phyloP scores from a whole-genome alignment of 2,113 vertebrate species.

The Quiscalus mexicanus region DNA sequence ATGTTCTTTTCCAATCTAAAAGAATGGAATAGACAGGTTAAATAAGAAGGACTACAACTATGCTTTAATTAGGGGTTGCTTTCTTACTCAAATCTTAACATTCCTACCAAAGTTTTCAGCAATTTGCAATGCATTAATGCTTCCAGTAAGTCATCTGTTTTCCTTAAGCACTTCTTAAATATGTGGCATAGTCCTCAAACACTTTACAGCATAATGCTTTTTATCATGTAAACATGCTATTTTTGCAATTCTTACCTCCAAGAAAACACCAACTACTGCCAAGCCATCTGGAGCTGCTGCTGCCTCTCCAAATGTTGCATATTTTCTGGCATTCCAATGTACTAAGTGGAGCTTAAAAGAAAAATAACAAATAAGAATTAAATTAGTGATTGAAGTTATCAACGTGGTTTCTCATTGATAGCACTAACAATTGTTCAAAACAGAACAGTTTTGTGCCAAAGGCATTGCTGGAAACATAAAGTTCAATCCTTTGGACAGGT shows the following conservation, averaged over 20 bases:
- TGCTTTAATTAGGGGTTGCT: not conserved
- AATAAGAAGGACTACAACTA: not conserved
- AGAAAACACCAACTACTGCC: constrained; percentile 91
- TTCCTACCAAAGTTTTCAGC: not conserved
- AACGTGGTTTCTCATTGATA: not conserved
- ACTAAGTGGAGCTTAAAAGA: constrained; percentile 90
- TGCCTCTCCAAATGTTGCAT: constrained; percentile 88
- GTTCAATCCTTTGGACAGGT: not conserved
- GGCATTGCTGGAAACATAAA: not conserved
- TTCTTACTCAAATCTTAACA: not conserved
- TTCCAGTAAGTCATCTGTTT: constrained; percentile 36
- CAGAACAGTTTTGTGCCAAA: not conserved
- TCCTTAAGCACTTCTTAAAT: constrained; percentile 33
- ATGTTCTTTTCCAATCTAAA: constrained; percentile 86
- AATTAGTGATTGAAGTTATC: not conserved
- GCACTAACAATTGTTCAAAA: not conserved
- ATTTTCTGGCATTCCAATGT: constrained; percentile 94
- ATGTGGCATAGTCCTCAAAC: constrained; percentile 23
- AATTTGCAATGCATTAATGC: not conserved
- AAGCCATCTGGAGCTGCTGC: constrained; percentile 87
- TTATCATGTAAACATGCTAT: constrained; percentile 42
- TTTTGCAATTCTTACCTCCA: constrained; percentile 83
- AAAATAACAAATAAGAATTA: not conserved
- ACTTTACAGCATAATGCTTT: constrained; percentile 42
- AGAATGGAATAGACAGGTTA: constrained; percentile 16